Conservation (phyloP, 1,140 invertebrate species). For the Drosophila santomea region DNA sequence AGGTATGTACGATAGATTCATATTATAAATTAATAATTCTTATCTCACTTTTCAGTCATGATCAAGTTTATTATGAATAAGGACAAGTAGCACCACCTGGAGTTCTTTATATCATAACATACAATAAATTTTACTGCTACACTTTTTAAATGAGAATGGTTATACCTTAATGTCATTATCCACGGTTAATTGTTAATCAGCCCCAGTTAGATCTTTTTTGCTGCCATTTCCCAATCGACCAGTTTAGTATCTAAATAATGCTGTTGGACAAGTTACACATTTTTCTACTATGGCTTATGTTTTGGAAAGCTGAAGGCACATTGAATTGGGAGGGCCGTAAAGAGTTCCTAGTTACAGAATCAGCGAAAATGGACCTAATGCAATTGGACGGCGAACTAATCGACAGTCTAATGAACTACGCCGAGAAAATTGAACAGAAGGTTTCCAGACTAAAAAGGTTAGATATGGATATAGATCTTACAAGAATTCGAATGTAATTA, state of each 20-base stretch:
- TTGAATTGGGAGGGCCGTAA: not conserved
- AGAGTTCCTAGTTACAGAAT: not conserved
- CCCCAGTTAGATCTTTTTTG: too few relatives aligned
- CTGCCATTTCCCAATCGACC: too few relatives aligned
- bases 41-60: conserved; percentile 35
- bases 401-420: conserved; percentile 22
- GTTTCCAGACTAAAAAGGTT: conserved; percentile 29
- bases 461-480: not conserved
- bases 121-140: too few relatives aligned
- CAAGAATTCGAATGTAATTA: not conserved
- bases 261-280: not conserved
- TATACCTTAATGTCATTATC: not conserved
- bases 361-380: conserved; percentile 16
- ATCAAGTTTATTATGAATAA: conserved; percentile 35
- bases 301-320: not conserved
- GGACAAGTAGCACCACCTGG: not conserved
- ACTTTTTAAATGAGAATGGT: too few relatives aligned
- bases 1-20: conserved; percentile 7
- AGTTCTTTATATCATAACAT: too few relatives aligned
- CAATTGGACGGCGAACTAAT: conserved; percentile 27
- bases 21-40: not conserved
- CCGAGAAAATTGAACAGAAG: conserved; percentile 17
- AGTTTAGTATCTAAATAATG: conserved; percentile 16
- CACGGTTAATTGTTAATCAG: not conserved
- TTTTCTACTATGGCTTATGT: not conserved